Evolutionary conservation across 53 echinoderm and acorn worm genomes (phyloP).

Genomic region (Mesocentrotus franciscanus): DNA sequence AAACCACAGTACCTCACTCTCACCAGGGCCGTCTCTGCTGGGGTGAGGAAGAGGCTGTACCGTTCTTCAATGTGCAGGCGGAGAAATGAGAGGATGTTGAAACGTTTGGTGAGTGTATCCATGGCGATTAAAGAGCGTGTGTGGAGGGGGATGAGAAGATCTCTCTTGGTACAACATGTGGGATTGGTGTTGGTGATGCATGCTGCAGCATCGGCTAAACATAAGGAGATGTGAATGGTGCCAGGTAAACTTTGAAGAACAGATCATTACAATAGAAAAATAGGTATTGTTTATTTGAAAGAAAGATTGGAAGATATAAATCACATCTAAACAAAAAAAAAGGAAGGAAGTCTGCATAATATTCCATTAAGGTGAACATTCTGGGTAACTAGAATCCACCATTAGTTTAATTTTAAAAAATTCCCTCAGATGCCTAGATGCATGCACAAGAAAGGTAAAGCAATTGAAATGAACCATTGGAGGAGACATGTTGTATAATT

Average conservation of each 20-base stretch:
- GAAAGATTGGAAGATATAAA: too few relatives aligned
- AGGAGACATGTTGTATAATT: too few relatives aligned
- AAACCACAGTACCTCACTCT: constrained; percentile 64
- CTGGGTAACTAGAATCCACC: too few relatives aligned
- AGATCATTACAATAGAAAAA: neutral
- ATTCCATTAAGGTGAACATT: too few relatives aligned
- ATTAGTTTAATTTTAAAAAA: too few relatives aligned
- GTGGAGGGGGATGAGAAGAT: constrained; percentile 63
- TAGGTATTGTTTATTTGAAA: neutral
- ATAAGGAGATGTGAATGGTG: neutral
- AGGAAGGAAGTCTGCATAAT: too few relatives aligned
- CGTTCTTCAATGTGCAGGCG: constrained; percentile 61
- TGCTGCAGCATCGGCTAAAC: constrained; percentile 44
- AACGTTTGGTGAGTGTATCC: constrained; percentile 53
- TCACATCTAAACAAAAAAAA: too few relatives aligned
- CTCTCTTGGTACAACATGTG: constrained; percentile 33
- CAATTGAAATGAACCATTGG: too few relatives aligned
- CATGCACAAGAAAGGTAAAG: too few relatives aligned
- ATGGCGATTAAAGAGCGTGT: constrained; percentile 64
- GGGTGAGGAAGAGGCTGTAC: constrained; percentile 41
- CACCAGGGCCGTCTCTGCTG: neutral
- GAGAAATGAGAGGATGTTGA: constrained; percentile 65
- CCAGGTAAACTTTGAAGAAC: neutral
- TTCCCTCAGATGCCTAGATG: too few relatives aligned
- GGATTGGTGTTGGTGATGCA: constrained; percentile 42